Evolutionary conservation across 2,113 vertebrate species (phyloP).

Genomic region (Leptosomus discolor): DNA sequence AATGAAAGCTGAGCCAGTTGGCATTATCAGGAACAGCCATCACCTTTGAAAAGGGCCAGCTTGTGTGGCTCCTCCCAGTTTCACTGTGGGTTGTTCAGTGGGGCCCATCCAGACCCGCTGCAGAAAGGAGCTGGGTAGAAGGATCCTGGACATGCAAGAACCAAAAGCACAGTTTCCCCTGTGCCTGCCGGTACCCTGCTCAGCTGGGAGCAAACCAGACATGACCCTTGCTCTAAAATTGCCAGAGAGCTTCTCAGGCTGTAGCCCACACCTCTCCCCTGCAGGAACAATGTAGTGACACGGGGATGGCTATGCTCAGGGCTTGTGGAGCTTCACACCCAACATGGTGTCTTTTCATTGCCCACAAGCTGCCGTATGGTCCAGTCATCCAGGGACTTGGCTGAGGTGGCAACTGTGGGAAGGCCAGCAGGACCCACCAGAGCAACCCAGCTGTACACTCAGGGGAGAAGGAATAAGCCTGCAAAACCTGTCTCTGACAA

Average conservation of each 20-base stretch:
- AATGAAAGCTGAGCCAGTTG: slow-evolving; percentile 61
- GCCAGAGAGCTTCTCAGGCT: not conserved
- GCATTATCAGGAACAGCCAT: slow-evolving; percentile 39
- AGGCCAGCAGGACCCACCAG: not conserved
- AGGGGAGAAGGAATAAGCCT: not conserved
- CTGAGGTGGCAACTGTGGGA: not conserved
- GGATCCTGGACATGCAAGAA: not conserved
- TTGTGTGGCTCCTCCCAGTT: not conserved
- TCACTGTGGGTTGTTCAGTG: not conserved
- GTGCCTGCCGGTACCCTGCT: accelerated
- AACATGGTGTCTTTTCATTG: not conserved
- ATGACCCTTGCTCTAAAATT: not conserved
- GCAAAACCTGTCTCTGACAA: not conserved
- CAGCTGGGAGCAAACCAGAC: not conserved
- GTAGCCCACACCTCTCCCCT: not conserved
- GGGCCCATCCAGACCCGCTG: accelerated
- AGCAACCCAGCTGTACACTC: not conserved
- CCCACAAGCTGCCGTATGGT: not conserved
- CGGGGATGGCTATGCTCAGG: not conserved
- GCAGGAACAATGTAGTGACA: not conserved
- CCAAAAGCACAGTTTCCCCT: not conserved
- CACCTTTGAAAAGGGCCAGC: slow-evolving; percentile 54
- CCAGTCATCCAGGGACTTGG: not conserved
- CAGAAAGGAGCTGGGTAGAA: not conserved
- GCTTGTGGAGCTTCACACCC: not conserved